Conservation (phyloP, 2,113 vertebrate genomes). For the Mellivora capensis region DNA sequence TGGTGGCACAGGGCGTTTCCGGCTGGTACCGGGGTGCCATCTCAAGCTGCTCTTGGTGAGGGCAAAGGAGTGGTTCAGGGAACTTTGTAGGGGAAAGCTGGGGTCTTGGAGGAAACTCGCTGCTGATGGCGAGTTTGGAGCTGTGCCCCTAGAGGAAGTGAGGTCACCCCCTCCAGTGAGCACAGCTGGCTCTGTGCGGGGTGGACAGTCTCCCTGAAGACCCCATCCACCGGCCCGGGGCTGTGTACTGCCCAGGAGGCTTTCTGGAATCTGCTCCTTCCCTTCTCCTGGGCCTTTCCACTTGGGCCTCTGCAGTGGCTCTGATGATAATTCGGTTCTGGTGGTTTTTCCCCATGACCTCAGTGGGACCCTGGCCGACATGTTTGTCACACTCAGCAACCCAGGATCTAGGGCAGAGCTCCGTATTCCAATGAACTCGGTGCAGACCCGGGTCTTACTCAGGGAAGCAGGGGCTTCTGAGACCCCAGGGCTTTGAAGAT, state of each 20-base stretch:
- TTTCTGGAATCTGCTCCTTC: not conserved
- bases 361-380: not conserved
- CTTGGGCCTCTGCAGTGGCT: no score
- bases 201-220: accelerated
- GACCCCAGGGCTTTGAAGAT: not conserved
- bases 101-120: no score
- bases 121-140: accelerated
- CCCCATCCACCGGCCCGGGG: accelerated
- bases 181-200: not conserved
- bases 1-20: no score
- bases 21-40: no score
- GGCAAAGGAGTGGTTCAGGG: not conserved
- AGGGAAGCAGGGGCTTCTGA: no score
- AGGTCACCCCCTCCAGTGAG: no score
- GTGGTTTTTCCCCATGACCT: not conserved
- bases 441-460: not conserved
- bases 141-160: not conserved
- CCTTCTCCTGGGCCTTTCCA: not conserved
- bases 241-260: not conserved
- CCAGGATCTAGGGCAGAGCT: not conserved
- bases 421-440: accelerated
- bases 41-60: not conserved
- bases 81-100: not conserved
- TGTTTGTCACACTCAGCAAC: not conserved
- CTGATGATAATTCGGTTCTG: accelerated